These are phyloP conservation scores for Macquaria australasica DNA, from an alignment of 2,113 vertebrate genomes.

Conservation along the genomic window DNA sequence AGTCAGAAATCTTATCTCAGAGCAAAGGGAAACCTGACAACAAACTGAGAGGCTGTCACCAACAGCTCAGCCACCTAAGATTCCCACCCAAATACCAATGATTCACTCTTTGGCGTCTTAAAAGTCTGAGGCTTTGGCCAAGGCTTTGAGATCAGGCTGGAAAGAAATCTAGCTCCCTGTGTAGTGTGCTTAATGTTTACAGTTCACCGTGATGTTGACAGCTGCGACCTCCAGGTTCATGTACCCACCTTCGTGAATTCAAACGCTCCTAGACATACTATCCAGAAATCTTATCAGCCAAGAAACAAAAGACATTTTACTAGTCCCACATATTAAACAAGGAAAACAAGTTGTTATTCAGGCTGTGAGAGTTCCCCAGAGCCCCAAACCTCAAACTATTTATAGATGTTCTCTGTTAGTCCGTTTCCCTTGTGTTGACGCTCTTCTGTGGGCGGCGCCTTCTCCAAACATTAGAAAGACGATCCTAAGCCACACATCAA, in stretches of 20 bases:
- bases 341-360: constrained; percentile 83
- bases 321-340: constrained; percentile 63
- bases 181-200: constrained; percentile 24
- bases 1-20: constrained; percentile 80
- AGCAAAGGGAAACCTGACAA: constrained; percentile 75
- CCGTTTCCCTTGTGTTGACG: constrained; percentile 71
- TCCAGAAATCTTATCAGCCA: constrained; percentile 45
- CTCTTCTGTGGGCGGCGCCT: constrained; percentile 77
- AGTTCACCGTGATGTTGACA: constrained; percentile 17
- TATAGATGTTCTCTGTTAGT: constrained; percentile 77
- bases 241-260: constrained; percentile 1
- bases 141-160: constrained; percentile 39
- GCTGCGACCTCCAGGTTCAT: constrained; percentile 20
- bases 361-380: constrained; percentile 75
- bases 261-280: constrained; percentile 12
- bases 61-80: constrained; percentile 65
- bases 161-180: constrained; percentile 15
- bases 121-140: constrained; percentile 47
- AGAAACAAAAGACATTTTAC: constrained; percentile 60
- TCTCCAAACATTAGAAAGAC: constrained; percentile 71
- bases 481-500: constrained; percentile 47
- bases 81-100: constrained; percentile 70
- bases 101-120: constrained; percentile 58
- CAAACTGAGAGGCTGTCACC: constrained; percentile 74
- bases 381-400: constrained; percentile 80